phyloP scores from a whole-genome alignment of 2,888 invertebrate genomes.

The Mechanitis mazaeus region DNA sequence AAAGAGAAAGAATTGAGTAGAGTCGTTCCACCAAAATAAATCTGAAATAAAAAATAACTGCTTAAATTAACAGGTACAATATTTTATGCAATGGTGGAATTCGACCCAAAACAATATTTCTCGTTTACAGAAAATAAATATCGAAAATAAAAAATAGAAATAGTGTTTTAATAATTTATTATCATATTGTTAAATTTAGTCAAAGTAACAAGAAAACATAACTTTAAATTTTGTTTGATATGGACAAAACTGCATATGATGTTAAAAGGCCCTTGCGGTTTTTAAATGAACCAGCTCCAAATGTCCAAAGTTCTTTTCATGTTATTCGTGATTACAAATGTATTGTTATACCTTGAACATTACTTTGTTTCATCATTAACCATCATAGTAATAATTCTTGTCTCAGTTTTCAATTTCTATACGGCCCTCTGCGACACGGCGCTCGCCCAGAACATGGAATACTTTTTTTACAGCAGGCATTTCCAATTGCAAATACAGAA shows the following conservation, averaged over 20 bases:
- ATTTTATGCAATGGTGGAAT: constrained; percentile 49
- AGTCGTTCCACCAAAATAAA: constrained; percentile 54
- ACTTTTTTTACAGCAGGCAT: constrained; percentile 40
- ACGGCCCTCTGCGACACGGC: constrained; percentile 57
- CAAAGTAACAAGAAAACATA: too few relatives aligned
- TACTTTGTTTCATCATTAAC: not conserved
- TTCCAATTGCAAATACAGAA: constrained; percentile 39
- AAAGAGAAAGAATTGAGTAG: constrained; percentile 61
- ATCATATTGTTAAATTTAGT: not conserved
- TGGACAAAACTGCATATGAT: not conserved
- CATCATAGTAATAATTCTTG: not conserved
- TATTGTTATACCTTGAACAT: not conserved
- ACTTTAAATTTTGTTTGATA: too few relatives aligned
- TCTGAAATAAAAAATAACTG: constrained; percentile 34
- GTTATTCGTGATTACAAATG: not conserved
- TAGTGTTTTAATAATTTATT: constrained; percentile 13
- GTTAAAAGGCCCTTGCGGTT: not conserved
- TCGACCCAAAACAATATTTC: constrained; percentile 64
- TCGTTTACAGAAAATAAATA: constrained; percentile 16
- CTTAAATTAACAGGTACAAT: constrained; percentile 31
- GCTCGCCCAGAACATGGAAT: constrained; percentile 49
- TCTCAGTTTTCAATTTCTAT: constrained; percentile 33
- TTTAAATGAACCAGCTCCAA: not conserved
- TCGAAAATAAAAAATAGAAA: not conserved
- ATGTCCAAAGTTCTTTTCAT: not conserved